Conservation (phyloP, 2,113 vertebrate genomes). For the Euleptes europaea region DNA sequence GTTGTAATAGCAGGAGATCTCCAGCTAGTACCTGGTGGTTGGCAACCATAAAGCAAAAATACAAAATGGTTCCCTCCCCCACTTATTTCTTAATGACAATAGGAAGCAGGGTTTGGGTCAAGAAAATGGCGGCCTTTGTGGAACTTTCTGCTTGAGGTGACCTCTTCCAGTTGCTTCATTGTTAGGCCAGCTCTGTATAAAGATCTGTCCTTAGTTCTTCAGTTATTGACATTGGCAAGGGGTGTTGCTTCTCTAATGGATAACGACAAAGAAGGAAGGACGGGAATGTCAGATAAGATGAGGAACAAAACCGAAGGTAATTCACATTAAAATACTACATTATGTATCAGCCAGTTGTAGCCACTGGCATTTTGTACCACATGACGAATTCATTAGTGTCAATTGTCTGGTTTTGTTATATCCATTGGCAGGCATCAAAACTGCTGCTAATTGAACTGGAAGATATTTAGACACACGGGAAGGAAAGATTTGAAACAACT, state of each 20-base stretch:
- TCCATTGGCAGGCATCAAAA: constrained; percentile 12
- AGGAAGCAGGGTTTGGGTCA: background rate
- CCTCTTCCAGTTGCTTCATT: background rate
- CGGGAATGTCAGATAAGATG: background rate
- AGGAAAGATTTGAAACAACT: constrained; percentile 2
- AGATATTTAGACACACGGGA: constrained; percentile 21
- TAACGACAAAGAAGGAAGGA: background rate
- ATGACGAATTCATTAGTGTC: constrained; percentile 24
- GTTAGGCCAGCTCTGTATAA: no score
- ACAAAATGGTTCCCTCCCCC: no score
- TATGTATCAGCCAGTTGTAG: constrained; percentile 30
- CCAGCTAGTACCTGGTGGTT: no score
- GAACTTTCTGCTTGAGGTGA: background rate
- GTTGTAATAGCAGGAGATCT: no score
- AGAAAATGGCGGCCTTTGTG: background rate
- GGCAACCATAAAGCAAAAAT: no score
- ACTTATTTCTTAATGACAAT: no score
- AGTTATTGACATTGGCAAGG: background rate
- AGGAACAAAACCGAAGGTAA: constrained; percentile 7
- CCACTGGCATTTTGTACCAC: constrained; percentile 12
- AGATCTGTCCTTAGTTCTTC: background rate
- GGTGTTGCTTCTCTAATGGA: background rate
- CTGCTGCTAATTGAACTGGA: constrained; percentile 13
- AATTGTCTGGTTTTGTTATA: constrained; percentile 9
- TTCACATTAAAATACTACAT: constrained; percentile 25